These are phyloP conservation scores for Todus mexicanus DNA, from an alignment of 2,797 vertebrate species.

Conservation along the genomic window DNA sequence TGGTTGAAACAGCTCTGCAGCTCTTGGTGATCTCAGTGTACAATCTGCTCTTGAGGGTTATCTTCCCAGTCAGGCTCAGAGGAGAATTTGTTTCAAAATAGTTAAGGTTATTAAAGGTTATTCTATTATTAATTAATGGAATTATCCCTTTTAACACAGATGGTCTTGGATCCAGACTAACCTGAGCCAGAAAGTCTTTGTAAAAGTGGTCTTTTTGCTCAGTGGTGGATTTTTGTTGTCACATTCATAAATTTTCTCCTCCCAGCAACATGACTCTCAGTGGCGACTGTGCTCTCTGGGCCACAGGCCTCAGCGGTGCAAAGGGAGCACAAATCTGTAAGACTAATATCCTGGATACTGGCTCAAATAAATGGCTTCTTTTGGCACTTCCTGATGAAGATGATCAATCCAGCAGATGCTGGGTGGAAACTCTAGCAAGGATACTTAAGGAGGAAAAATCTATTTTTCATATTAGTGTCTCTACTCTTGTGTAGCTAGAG, in stretches of 20 bases:
- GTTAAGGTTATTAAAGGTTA: too few species aligned
- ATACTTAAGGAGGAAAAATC: neutral
- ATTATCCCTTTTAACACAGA: neutral
- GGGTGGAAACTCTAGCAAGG: neutral
- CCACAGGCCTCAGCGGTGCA: neutral
- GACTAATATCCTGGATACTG: neutral
- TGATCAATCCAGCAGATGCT: neutral
- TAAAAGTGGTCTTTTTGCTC: neutral
- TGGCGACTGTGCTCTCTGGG: accelerated
- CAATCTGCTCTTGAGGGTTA: neutral
- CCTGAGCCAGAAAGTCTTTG: neutral
- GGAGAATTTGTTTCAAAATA: neutral
- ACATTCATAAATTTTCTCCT: neutral
- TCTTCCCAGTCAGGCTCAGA: neutral
- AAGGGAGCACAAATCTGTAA: neutral
- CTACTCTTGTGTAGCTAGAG: neutral
- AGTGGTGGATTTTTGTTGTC: neutral
- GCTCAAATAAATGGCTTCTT: neutral
- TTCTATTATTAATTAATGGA: neutral
- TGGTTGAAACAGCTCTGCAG: neutral
- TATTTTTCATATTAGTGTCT: neutral
- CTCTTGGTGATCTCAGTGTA: neutral
- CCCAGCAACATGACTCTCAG: neutral
- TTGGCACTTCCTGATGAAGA: neutral
- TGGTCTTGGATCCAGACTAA: neutral